Evolutionary conservation across 2,797 vertebrate genomes (phyloP), one percentile per base, ranked within the genome.

Genomic region (Urophycis tenuis): DNA sequence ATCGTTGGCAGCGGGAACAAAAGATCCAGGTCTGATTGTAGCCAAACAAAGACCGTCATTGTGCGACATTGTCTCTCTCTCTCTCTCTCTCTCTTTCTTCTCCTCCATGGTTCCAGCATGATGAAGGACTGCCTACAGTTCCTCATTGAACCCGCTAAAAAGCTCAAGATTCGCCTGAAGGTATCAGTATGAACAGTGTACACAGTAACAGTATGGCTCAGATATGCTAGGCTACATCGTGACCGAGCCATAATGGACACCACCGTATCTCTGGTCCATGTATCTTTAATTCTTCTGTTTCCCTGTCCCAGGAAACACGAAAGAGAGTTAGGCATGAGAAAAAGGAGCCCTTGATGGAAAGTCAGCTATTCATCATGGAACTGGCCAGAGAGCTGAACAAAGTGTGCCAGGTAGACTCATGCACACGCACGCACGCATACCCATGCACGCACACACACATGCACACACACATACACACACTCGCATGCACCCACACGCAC

Each of bases 41-140:
- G 12, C 36, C 8, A 39, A 39, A 12, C 36, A 35, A 35, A 35
- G 34, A 35, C 34, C 8, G 34, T n/a, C n/a, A 41, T 41, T 41
- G 15, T 12, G 15, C 15, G 12, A 41, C 45, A 22, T 53, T 12
- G 6, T 69, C 64, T 67, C 64, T 67, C 64, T 67, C 64, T 67
- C 64, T 67, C n/a, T 67, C 64, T 69, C 67, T 35, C 22, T 34
- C 76, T 72, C 30, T 72, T 29, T 72, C 69, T 72, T 29, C 30
- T 76, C 71, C n/a, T 60, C 22, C 74, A 81, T 32, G 83, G 87
- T 87, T 85, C 78, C 88, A 91, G 75, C 84, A 94, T 93, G 92
- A 92, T 93, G 87, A 93, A 93, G 82, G 93, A 92, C 80, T 94
- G 93, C 86, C 90, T 94, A 82, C 93, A 93, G 90, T 94, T 94